These are phyloP conservation scores for Eriosoma lanigerum DNA, from an alignment of 1,140 invertebrate genomes.

Conservation along the genomic window DNA sequence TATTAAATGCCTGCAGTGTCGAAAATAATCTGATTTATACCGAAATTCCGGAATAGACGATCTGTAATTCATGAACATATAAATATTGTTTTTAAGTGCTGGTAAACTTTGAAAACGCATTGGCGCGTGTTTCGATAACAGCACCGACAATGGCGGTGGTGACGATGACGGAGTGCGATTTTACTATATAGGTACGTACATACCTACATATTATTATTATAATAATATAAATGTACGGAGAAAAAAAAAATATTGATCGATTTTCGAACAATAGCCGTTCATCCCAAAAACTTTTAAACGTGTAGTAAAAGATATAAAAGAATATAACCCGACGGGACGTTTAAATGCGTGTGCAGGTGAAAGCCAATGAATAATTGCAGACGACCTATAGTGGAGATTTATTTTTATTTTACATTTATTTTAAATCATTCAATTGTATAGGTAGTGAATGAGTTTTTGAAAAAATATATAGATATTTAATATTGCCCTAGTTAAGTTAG, in stretches of 20 bases:
- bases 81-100: neutral
- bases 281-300: slow-evolving; percentile 3
- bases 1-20: too few relatives aligned
- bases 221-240: accelerated
- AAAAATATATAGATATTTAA: too few relatives aligned
- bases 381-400: neutral
- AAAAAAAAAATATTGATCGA: slow-evolving; percentile 30
- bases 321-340: neutral
- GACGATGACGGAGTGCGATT: neutral
- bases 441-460: too few relatives aligned
- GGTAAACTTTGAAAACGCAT: neutral
- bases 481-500: too few relatives aligned
- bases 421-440: neutral
- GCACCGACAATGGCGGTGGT: neutral
- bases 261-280: slow-evolving; percentile 19
- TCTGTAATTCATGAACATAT: neutral
- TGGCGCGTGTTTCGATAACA: neutral
- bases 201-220: too few relatives aligned
- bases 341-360: slow-evolving; percentile 26
- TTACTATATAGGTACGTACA: neutral
- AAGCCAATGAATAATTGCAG: slow-evolving; percentile 20
- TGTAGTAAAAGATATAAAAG: slow-evolving; percentile 1
- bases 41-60: neutral
- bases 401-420: neutral
- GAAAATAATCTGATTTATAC: too few relatives aligned